Base-by-base conservation (phyloP, 2,888 invertebrate species). In the Ferrisia virgata region DNA sequence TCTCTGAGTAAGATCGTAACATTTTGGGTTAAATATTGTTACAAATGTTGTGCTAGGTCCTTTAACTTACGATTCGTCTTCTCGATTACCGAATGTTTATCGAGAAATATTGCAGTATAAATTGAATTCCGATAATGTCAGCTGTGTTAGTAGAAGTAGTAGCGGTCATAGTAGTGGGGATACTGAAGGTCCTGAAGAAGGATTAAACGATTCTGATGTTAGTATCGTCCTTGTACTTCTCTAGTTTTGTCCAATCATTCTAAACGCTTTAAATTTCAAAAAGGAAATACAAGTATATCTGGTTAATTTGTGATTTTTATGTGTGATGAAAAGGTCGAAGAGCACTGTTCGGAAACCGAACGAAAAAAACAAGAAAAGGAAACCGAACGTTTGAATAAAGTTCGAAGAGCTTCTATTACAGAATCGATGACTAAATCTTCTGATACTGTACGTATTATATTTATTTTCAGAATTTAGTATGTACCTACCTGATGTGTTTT, bases 21-120 rank as follows among this genome's bases (percentile, higher is more conserved):
- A n/a, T n/a, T n/a, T n/a, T n/a, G n/a, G n/a, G n/a, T n/a, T n/a
- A n/a, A n/a, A n/a, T n/a, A n/a, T n/a, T n/a, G n/a, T n/a, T n/a
- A n/a, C n/a, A n/a, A n/a, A n/a, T n/a, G n/a, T 28, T 22, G 6
- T 11, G n/a, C 22, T 28, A 88, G 88, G 88, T 28, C 95, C 95
- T 0, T 88, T 95, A 84, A 96, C 95, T 31, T 96, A 96, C 88
- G 95, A 95, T 88, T 94, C 94, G 13, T 91, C 95, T 89, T 94
- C 95, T 0, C 91, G 95, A 85, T 88, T 96, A 84, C 95, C 95
- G 9, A 95, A 95, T 87, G 94, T 94, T 0, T 95, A 95, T 87
- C 92, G 93, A 92, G 93, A 89, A 85, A 85, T 84, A 82, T 84
- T 86, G 72, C 85, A 85, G 8, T 85, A 79, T 76, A 86, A 86